Conservation (phyloP, 1,140 invertebrate genomes). For the Elymnias hypermnestra region DNA sequence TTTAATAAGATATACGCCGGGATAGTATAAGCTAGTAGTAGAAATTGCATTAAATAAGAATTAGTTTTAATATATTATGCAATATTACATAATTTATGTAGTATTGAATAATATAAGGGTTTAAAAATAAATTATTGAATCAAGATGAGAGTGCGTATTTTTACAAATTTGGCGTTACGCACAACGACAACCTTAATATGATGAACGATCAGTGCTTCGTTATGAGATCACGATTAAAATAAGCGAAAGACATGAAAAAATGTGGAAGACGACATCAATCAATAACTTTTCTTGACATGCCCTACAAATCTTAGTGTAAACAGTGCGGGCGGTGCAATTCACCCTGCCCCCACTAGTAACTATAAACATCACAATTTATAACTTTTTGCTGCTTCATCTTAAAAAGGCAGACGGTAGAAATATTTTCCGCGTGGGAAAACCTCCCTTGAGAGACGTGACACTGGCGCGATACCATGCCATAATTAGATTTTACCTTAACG, state of each 20-base stretch:
- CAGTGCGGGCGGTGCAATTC: conserved; percentile 31
- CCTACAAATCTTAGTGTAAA: conserved; percentile 31
- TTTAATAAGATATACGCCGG: no score
- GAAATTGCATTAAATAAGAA: no score
- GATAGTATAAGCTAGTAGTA: no score
- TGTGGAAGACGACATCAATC: conserved; percentile 48
- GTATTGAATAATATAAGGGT: neutral
- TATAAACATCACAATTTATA: conserved; percentile 36
- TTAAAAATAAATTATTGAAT: conserved; percentile 4
- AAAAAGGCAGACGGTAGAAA: conserved; percentile 34
- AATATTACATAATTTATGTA: no score
- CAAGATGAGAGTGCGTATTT: conserved; percentile 2
- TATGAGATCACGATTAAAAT: conserved; percentile 24
- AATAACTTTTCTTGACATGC: conserved; percentile 33
- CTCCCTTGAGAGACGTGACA: conserved; percentile 40
- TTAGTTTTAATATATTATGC: no score
- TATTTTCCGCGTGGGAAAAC: conserved; percentile 46
- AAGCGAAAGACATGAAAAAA: conserved; percentile 27
- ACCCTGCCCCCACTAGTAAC: conserved; percentile 17
- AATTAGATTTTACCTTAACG: conserved; percentile 24
- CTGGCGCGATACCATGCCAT: conserved; percentile 37
- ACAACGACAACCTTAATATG: conserved; percentile 10
- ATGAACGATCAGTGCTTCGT: conserved; percentile 17
- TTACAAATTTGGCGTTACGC: conserved; percentile 9
- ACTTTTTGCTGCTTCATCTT: conserved; percentile 33